Conservation (phyloP, 1,140 invertebrate species). For the Penaeus indicus region DNA sequence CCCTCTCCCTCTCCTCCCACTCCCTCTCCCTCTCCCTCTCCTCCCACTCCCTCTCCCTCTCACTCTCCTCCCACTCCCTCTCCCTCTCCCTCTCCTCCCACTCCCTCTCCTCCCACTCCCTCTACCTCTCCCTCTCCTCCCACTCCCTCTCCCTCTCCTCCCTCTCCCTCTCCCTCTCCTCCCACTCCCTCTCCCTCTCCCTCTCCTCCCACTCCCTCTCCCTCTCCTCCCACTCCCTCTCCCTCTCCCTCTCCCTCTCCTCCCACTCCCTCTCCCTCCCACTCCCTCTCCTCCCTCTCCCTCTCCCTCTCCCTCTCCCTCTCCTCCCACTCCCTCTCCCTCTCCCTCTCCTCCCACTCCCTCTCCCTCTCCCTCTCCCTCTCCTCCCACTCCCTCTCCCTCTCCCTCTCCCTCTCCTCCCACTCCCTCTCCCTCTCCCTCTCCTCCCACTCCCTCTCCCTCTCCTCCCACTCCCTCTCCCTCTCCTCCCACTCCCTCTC, state of each 20-base stretch:
- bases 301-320: background rate
- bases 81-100: background rate
- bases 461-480: background rate
- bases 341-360: too few species aligned
- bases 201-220: background rate
- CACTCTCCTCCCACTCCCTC: background rate
- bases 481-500: slow-evolving; percentile 13
- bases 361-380: too few species aligned
- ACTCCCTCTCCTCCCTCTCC: background rate
- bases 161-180: too few species aligned
- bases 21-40: background rate
- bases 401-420: background rate
- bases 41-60: too few species aligned
- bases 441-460: background rate
- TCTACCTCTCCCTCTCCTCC: background rate
- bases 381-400: background rate
- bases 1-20: slow-evolving; percentile 30
- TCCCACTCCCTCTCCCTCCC: background rate
- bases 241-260: background rate
- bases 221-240: background rate
- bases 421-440: background rate
- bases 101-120: background rate
- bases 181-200: background rate
- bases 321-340: background rate
- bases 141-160: background rate